Percentiles rank a stretch among this genome's conserved stretches.
Conservation (phyloP, 1,140 invertebrate genomes). For the Zaprionus davidi region DNA sequence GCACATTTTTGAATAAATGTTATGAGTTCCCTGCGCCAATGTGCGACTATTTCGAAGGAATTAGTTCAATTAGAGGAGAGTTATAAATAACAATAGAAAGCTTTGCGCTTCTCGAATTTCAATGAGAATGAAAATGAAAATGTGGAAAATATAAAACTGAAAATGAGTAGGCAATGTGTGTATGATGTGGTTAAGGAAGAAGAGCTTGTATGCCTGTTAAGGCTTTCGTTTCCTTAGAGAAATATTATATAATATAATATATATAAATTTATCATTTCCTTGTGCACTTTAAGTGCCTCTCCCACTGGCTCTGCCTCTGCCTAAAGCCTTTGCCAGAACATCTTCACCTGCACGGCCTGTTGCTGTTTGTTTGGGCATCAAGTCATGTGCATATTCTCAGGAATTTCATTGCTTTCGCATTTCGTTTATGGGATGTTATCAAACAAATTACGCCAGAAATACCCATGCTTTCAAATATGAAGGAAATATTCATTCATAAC, state of each 20-base stretch:
- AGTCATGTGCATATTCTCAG: constrained; percentile 10
- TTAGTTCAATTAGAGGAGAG: not conserved
- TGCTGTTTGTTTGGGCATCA: constrained; percentile 25
- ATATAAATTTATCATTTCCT: too few relatives aligned
- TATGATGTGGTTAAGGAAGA: not conserved
- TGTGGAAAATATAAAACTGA: not conserved
- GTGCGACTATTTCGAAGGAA: not conserved
- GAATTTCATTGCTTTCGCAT: constrained; percentile 15
- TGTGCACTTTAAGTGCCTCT: too few relatives aligned
- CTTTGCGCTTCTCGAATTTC: not conserved
- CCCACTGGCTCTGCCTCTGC: not conserved
- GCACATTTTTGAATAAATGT: not conserved
- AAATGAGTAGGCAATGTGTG: not conserved
- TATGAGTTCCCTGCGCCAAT: not conserved
- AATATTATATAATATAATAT: not conserved
- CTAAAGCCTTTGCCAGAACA: not conserved
- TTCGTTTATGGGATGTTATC: constrained; percentile 40
- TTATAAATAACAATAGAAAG: not conserved
- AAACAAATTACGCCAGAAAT: constrained; percentile 47
- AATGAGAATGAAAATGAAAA: not conserved
- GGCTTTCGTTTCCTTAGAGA: not conserved
- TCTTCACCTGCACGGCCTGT: not conserved
- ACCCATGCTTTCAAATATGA: constrained; percentile 28
- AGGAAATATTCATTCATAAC: constrained; percentile 41
- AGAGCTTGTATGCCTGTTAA: not conserved